Conservation (phyloP, 1,140 invertebrate genomes). For the Drosophila neocordata region DNA sequence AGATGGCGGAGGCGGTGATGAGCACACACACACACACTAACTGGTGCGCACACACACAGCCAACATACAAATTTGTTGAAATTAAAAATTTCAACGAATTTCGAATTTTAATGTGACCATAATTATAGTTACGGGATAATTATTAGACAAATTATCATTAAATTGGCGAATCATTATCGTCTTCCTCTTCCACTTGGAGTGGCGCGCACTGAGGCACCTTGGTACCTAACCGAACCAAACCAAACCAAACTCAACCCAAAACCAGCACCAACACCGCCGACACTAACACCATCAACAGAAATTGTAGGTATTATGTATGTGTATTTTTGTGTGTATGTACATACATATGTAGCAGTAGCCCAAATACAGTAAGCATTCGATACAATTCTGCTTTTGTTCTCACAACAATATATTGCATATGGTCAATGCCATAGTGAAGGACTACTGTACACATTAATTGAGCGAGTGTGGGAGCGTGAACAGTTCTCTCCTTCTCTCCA, state of each 20-base stretch:
- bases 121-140: slow-evolving; percentile 58
- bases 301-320: slow-evolving; percentile 9
- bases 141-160: slow-evolving; percentile 63
- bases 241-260: slow-evolving; percentile 8
- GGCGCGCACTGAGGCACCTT: slow-evolving; percentile 9
- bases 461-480: not conserved
- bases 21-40: not conserved
- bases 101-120: slow-evolving; percentile 48
- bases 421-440: not conserved
- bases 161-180: slow-evolving; percentile 70
- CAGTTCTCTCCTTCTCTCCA: not conserved
- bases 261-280: slow-evolving; percentile 5
- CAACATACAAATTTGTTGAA: slow-evolving; percentile 43
- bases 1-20: slow-evolving; percentile 1
- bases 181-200: slow-evolving; percentile 34
- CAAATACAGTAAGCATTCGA: not conserved
- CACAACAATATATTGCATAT: not conserved
- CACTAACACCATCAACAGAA: not conserved
- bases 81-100: slow-evolving; percentile 62
- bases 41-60: not conserved
- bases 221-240: slow-evolving; percentile 5
- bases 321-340: not conserved
- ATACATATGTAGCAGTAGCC: not conserved
- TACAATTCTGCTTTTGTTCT: not conserved
- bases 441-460: not conserved